Base-by-base conservation (phyloP, 2,888 invertebrate genomes). In the Panzeria rudis region DNA sequence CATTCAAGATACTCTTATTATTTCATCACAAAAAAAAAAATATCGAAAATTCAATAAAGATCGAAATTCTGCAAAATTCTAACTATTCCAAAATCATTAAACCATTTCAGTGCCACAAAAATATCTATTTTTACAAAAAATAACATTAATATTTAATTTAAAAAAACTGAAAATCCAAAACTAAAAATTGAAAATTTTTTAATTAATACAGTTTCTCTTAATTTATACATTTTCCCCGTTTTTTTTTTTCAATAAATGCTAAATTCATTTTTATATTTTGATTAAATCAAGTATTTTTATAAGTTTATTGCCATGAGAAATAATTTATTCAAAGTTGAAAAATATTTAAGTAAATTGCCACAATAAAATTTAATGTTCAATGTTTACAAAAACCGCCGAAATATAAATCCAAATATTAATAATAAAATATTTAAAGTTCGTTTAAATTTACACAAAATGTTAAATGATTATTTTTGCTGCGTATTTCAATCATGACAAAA, bases 331-430 rank as follows among this genome's bases (percentile, higher is more conserved):
- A 72, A 72, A 38, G 15, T 52, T 38, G 23, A 38, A 72, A 29
- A 72, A 17, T 56, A 20, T 72, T 6, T 38, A 61, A 61, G 20
- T 20, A 52, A 25, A 44, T 59, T 47, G 2, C 59, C 72, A 73
- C 38, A 71, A 66, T 32, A 29, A 61, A n/a, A 44, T 47, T 62
- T 82, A 32, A 64, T 82, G 76, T 76, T 76, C 62, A 76, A 82
- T 82, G 76, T 76, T 47, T 75, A n/a, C 25, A 54, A 50, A 72
- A 68, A 68, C 79, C 73, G 79, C 73, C 79, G 66, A 75, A 75
- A 20, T 68, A 35, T 75, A 52, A 79, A 54, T 68, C 29, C 17
- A 62, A 13, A 75, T 44, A 72, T 77, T 86, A 59, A 54, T 38
- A 73, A 73, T 32, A 54, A 38, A 44, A 64, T 66, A 62, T 32